Evolutionary conservation across 2,888 invertebrate species (phyloP).

Genomic region (Eurytoma adleriae): DNA sequence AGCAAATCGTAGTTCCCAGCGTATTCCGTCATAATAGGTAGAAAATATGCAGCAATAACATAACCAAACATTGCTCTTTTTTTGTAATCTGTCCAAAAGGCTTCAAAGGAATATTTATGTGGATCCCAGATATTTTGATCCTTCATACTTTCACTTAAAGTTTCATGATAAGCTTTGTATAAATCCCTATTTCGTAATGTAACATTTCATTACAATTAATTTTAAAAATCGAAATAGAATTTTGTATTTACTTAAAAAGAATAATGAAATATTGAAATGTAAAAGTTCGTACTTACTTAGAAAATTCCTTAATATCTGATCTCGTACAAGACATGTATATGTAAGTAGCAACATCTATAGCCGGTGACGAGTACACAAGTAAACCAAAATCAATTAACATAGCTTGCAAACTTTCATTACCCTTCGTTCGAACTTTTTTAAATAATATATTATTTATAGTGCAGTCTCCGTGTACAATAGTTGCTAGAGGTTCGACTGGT

Average conservation of each 20-base stretch:
- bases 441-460: constrained; percentile 68
- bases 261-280: no score
- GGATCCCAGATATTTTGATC: constrained; percentile 60
- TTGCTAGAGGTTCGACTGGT: constrained; percentile 67
- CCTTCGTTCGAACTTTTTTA: constrained; percentile 31
- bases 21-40: constrained; percentile 53
- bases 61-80: constrained; percentile 64
- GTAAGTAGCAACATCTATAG: constrained; percentile 68
- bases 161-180: constrained; percentile 64
- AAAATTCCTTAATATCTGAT: constrained; percentile 45
- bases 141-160: constrained; percentile 60
- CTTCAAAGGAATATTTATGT: constrained; percentile 64
- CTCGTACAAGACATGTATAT: constrained; percentile 62
- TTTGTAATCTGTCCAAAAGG: constrained; percentile 65
- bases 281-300: constrained; percentile 12
- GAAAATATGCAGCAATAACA: constrained; percentile 62
- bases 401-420: constrained; percentile 31
- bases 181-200: constrained; percentile 57
- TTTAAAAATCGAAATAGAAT: not conserved
- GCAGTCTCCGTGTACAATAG: constrained; percentile 70
- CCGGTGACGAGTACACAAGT: constrained; percentile 66
- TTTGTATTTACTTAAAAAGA: no score
- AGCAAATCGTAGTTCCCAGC: constrained; percentile 24
- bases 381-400: constrained; percentile 66
- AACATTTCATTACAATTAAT: not conserved